Evolutionary conservation across 2,888 invertebrate genomes (phyloP), one percentile per base, ranked within the genome.

Genomic region (Drosophila sordidula): DNA sequence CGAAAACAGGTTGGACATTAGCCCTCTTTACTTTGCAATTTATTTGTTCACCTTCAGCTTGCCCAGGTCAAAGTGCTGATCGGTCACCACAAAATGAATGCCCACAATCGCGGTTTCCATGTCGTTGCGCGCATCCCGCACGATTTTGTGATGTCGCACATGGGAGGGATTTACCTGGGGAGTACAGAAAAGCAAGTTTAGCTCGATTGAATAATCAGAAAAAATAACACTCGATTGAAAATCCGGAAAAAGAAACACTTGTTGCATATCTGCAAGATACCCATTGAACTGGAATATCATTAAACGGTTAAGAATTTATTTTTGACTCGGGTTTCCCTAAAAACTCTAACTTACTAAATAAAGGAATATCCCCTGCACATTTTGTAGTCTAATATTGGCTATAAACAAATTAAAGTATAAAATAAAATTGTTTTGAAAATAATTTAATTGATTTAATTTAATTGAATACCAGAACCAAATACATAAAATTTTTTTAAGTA

Each of bases 61-160:
- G n/a, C 94, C 93, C 51, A 91, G 90, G 18, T 90, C 87, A 78
- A 94, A 94, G 89, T 94, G 93, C 32, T 93, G 92, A 57, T 91
- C 90, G 42, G 92, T 93, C 9, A 94, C 92, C 54, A 93, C 92
- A 87, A 94, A 94, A 75, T 93, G 93, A 34, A 94, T 92, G 52
- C 93, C 93, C 63, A 93, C 91, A 61, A 93, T 91, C 29, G 94
- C 92, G n/a, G 93, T 90, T 78, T 93, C 93, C 90, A 93, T 91
- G 55, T 93, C 90, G 47, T 86, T 90, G 51, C 90, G 90, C 6
- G 78, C 9, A 70, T 91, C 91, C 12, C 85, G 83, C 26, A 90
- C 67, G 38, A 91, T 88, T 69, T 90, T 90, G 57, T 92, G 90
- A 72, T 90, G 90, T 34, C 91, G 90, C 26, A 92, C 90, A 70